phyloP scores from a whole-genome alignment of 2,797 vertebrate genomes.

The Pteronotus mesoamericanus region DNA sequence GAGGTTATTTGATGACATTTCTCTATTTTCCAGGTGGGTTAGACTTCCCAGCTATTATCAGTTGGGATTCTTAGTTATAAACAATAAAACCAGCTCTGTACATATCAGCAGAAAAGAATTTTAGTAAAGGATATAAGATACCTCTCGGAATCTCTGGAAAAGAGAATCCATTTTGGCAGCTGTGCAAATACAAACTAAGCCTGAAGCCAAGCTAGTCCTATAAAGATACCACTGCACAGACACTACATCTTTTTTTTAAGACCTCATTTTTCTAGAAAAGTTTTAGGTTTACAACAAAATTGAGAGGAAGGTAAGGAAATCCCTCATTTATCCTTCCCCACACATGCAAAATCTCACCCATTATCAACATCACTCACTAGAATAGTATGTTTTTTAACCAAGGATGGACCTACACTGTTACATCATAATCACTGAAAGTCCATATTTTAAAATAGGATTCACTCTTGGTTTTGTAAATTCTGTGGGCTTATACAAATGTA shows the following conservation, averaged over 20 bases:
- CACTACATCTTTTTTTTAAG: not conserved
- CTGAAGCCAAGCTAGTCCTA: not conserved
- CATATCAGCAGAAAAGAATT: not conserved
- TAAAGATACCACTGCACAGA: not conserved
- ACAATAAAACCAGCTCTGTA: not conserved
- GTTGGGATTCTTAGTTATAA: not conserved
- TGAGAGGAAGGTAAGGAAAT: not conserved
- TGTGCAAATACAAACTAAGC: not conserved
- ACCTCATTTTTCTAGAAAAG: not conserved
- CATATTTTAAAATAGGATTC: not conserved
- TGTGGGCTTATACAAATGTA: not conserved
- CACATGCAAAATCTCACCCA: not conserved
- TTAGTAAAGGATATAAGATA: not conserved
- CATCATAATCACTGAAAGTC: not conserved
- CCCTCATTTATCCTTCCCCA: not conserved
- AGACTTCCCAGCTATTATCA: not conserved
- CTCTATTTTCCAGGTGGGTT: not conserved
- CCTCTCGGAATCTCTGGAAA: not conserved
- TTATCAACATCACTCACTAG: not conserved
- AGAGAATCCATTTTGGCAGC: not conserved
- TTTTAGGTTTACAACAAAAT: not conserved
- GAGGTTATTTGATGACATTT: not conserved
- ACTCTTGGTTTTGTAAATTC: not conserved
- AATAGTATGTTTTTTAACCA: not conserved
- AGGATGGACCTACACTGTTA: not conserved